Conservation (phyloP, 2,888 invertebrate genomes). For the Nasonia oneida region DNA sequence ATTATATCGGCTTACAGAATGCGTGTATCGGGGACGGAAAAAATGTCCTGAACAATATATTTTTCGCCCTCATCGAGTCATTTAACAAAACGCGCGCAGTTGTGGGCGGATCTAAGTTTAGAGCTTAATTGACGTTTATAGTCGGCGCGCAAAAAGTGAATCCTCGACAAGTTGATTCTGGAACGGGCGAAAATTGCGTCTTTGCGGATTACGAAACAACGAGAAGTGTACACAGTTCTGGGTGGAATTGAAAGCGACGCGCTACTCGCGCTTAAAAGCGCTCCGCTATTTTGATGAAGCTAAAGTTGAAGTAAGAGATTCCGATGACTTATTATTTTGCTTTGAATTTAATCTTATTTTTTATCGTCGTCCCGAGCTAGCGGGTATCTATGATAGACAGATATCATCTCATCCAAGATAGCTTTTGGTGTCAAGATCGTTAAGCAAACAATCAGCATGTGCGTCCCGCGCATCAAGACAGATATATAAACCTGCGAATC, state of each 20-base stretch:
- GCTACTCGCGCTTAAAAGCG: not conserved
- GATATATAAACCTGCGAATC: not conserved
- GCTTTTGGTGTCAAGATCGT: too few relatives aligned
- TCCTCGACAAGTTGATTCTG: constrained; percentile 49
- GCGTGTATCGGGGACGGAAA: not conserved
- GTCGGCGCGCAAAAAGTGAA: constrained; percentile 38
- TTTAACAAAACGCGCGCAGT: constrained; percentile 25
- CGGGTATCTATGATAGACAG: too few relatives aligned
- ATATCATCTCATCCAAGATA: too few relatives aligned
- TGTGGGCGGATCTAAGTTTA: constrained; percentile 21
- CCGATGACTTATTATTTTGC: not conserved
- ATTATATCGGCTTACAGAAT: not conserved
- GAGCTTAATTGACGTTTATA: constrained; percentile 35
- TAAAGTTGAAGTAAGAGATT: constrained; percentile 32
- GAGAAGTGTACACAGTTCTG: not conserved
- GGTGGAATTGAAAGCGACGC: constrained; percentile 46
- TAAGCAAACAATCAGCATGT: too few relatives aligned
- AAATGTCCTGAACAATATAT: constrained; percentile 8
- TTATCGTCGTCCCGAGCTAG: too few relatives aligned
- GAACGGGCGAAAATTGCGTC: constrained; percentile 49
- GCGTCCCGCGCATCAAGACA: not conserved
- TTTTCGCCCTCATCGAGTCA: not conserved
- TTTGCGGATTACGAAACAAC: constrained; percentile 43
- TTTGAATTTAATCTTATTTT: not conserved
- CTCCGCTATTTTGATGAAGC: constrained; percentile 32